A percentile compares a stretch with the other conserved stretches of the same genome.
Evolutionary conservation across 2,797 vertebrate genomes (phyloP).

Genomic region (Coluber constrictor): DNA sequence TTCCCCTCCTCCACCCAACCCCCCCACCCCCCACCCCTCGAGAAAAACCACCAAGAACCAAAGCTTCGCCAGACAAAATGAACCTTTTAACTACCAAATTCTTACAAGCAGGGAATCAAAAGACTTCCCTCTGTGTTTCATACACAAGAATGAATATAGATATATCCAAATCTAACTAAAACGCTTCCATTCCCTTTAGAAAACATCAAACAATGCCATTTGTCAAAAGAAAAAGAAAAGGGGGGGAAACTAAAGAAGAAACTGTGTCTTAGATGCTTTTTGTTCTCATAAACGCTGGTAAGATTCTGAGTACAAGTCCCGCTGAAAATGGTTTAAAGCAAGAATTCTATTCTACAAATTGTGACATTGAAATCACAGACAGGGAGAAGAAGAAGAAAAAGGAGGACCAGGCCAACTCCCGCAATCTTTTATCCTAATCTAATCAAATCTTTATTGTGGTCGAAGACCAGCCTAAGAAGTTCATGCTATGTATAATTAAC

Average conservation of each 20-base stretch:
- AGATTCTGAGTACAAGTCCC: background rate
- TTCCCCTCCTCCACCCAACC: background rate
- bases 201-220: conserved; percentile 1
- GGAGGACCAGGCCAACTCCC: background rate
- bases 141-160: conserved; percentile 23
- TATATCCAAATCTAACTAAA: background rate
- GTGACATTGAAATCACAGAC: background rate
- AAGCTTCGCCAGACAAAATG: background rate
- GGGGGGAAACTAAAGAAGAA: background rate
- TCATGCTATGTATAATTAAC: background rate
- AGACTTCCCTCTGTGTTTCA: background rate
- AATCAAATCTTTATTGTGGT: background rate
- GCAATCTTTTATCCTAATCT: background rate
- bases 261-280: background rate
- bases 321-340: background rate
- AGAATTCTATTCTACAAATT: background rate
- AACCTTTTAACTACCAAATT: conserved; percentile 26
- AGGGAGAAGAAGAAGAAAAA: background rate
- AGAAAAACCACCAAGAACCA: conserved; percentile 12
- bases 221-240: conserved; percentile 7
- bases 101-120: conserved; percentile 3
- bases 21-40: too few species aligned
- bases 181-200: conserved; percentile 1
- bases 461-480: background rate
- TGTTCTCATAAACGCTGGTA: background rate